A percentile compares a stretch with the other conserved stretches of the same genome.
These are phyloP conservation scores for Semaprochilodus insignis DNA, from an alignment of 2,797 vertebrate genomes.

Conservation along the genomic window DNA sequence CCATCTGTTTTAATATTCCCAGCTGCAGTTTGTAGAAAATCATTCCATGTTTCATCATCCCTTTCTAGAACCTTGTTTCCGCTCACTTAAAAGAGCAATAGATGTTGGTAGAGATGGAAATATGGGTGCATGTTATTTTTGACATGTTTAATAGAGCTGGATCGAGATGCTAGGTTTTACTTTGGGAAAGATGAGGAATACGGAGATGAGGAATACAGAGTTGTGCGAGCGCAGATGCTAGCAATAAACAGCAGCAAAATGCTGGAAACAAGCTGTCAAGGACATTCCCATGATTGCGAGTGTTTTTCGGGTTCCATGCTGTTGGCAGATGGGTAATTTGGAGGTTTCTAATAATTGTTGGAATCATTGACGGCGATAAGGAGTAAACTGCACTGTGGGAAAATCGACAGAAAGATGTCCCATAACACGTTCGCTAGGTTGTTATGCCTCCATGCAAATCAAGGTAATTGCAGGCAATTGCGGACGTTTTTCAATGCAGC, in stretches of 20 bases:
- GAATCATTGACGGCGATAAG: neutral
- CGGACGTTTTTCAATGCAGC: neutral
- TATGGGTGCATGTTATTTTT: too few relatives aligned
- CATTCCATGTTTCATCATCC: too few relatives aligned
- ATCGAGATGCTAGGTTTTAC: too few relatives aligned
- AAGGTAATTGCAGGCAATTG: neutral
- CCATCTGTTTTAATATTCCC: too few relatives aligned
- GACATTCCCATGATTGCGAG: neutral
- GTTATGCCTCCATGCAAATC: conserved; percentile 1
- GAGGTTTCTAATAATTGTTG: neutral
- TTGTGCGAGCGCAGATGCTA: neutral
- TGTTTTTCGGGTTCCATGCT: neutral
- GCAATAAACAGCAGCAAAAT: neutral
- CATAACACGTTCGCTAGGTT: neutral
- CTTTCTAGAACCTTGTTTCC: too few relatives aligned
- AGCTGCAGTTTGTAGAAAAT: too few relatives aligned
- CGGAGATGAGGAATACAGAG: neutral
- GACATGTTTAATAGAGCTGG: neutral
- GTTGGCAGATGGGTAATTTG: neutral
- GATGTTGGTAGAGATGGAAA: too few relatives aligned
- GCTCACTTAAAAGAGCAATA: too few relatives aligned
- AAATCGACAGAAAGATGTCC: neutral
- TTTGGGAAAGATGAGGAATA: neutral
- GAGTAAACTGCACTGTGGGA: neutral
- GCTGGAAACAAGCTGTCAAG: neutral